Evolutionary conservation across 1,140 invertebrate species (phyloP).

Genomic region (Brachionus calyciflorus): DNA sequence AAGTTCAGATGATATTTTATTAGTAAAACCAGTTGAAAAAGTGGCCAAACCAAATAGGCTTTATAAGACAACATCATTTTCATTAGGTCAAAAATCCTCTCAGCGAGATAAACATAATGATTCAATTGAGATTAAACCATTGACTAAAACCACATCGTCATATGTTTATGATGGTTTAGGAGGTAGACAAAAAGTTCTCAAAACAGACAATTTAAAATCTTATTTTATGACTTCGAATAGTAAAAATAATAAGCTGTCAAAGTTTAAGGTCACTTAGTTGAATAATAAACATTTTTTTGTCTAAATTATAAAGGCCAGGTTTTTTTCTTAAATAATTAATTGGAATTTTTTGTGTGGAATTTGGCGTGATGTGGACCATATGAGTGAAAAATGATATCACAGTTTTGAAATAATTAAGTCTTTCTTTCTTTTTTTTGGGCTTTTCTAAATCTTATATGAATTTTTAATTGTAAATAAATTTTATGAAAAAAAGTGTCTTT

Average conservation of each 20-base stretch:
- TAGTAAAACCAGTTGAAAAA: conserved; percentile 30
- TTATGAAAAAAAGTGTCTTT: no score
- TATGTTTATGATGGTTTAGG: conserved; percentile 34
- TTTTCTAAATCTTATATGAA: no score
- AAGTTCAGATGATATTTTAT: not conserved
- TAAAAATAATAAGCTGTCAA: conserved; percentile 12
- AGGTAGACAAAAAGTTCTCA: conserved; percentile 35
- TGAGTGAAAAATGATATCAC: no score
- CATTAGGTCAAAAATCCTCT: not conserved
- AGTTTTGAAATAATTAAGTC: no score
- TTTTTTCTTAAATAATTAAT: no score
- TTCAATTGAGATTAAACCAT: conserved; percentile 26
- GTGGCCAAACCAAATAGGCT: conserved; percentile 12
- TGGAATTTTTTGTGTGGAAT: no score
- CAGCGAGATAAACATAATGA: not conserved
- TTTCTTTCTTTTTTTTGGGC: no score
- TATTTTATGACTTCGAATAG: not conserved
- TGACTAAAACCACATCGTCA: not conserved
- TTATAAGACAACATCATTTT: conserved; percentile 7
- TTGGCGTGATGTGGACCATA: no score
- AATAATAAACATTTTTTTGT: no score
- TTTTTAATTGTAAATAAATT: no score
- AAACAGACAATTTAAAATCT: conserved; percentile 30
- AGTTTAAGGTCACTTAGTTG: conserved; percentile 43
- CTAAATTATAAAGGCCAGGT: no score